Evolutionary conservation across 2,113 vertebrate genomes (phyloP).

Genomic region (Oplegnathus fasciatus): DNA sequence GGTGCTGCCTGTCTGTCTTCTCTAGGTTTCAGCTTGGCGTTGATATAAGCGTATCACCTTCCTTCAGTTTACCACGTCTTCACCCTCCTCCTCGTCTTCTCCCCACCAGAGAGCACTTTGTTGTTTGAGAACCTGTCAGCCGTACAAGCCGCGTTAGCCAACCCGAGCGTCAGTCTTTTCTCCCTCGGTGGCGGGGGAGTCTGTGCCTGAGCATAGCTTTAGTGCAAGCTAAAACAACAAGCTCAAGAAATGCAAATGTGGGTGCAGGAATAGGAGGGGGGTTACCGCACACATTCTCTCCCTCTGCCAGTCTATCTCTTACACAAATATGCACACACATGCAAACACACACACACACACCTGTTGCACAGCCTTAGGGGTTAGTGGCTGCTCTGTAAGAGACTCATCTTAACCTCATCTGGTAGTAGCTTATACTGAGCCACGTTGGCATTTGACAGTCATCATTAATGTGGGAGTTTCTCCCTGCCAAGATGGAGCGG

Average conservation of each 20-base stretch:
- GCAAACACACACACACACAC: constrained; percentile 65
- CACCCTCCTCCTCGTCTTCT: constrained; percentile 25
- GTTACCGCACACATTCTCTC: constrained; percentile 51
- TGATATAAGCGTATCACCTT: constrained; percentile 34
- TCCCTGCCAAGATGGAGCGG: constrained; percentile 46
- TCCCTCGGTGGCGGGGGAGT: not conserved
- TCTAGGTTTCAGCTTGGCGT: constrained; percentile 32
- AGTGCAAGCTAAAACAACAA: constrained; percentile 81
- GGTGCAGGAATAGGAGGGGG: constrained; percentile 42
- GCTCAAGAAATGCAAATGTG: constrained; percentile 76
- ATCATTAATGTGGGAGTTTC: constrained; percentile 65
- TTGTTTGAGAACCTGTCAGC: constrained; percentile 72
- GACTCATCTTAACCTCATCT: constrained; percentile 61
- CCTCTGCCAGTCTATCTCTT: constrained; percentile 45
- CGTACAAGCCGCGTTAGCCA: constrained; percentile 49
- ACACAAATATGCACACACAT: constrained; percentile 60
- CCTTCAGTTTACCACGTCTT: constrained; percentile 33
- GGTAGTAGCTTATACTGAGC: constrained; percentile 51
- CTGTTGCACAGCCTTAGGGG: constrained; percentile 62
- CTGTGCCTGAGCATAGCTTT: constrained; percentile 54
- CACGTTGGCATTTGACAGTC: constrained; percentile 69
- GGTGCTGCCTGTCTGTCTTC: constrained; percentile 41
- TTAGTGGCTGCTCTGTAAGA: constrained; percentile 31
- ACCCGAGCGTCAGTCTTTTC: constrained; percentile 60
- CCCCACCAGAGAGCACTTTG: constrained; percentile 43